Base-by-base conservation (phyloP, 1,140 invertebrate species). In the Heliconius himera region DNA sequence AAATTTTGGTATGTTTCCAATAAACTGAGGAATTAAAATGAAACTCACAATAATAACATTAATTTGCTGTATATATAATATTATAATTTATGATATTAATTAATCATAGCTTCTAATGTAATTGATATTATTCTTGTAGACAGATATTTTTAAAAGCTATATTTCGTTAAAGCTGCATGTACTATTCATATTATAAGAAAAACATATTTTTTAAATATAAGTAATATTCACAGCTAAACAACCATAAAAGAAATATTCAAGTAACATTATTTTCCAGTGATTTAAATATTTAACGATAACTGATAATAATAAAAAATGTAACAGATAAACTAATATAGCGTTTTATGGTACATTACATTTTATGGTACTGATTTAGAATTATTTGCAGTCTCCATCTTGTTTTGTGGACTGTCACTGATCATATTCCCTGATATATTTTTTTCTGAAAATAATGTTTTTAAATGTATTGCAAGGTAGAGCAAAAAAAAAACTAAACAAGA, bases 371-470 rank as follows among this genome's bases (percentile, higher is more conserved):
- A 66, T 66, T 66, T 66, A 66, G 22, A 66, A 66, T 66, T 66
- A 29, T 13, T 66, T 16, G 60, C 60, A 66, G 60, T 66, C 60
- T 66, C 60, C 60, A n/a, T 66, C 29, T n/a, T 13, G 60, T 26
- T 51, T 22, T 26, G 60, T 29, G 22, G 60, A 66, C 60, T 66
- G 60, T 26, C 60, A 66, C 22, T 66, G 60, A 66, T 66, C 26
- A 29, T 66, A 29, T 66, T 66, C 26, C 60, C 9, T 66, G 13
- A 66, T 29, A 22, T 51, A 51, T 20, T 66, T 66, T 66, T 66
- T 66, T 66, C 60, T 66, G 60, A 66, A 66, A 66, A 29, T 66
- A 66, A 66, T 29, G 26, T 56, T 56, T n/a, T n/a, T 56, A 11
- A n/a, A 56, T 56, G 8, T 11, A 22, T 2, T 56, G 54, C 20